A percentile compares a stretch with the other conserved stretches of the same genome.
These are phyloP conservation scores for Agrochola lota DNA, from an alignment of 2,888 invertebrate species.

Conservation along the genomic window DNA sequence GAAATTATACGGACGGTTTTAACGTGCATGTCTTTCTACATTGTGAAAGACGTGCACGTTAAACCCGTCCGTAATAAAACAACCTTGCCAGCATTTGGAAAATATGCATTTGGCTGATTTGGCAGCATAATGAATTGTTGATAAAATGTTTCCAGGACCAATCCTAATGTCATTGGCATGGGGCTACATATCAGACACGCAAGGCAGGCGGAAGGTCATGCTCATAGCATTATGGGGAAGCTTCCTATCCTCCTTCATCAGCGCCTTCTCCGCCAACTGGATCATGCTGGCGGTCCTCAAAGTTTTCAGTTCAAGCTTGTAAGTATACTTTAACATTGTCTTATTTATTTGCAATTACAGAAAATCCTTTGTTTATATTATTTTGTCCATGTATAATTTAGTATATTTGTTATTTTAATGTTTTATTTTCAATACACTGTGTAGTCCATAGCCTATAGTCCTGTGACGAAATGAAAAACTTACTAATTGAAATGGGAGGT, in stretches of 20 bases:
- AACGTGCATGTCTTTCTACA: no score
- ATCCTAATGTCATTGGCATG: constrained; percentile 74
- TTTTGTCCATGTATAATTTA: not conserved
- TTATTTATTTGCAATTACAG: not conserved
- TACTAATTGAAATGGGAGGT: no score
- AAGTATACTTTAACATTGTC: not conserved
- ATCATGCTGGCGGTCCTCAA: constrained; percentile 72
- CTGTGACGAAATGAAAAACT: no score
- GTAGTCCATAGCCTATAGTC: no score
- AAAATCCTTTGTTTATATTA: not conserved
- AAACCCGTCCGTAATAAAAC: no score
- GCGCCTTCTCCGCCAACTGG: constrained; percentile 76
- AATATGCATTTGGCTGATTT: not conserved
- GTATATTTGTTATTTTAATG: not conserved
- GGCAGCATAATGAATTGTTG: not conserved
- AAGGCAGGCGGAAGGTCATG: constrained; percentile 70
- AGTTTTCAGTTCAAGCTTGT: constrained; percentile 72
- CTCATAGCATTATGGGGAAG: constrained; percentile 67
- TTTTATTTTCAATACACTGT: not conserved
- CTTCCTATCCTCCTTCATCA: constrained; percentile 66
- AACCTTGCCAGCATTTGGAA: not conserved
- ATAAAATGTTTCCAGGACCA: constrained; percentile 67
- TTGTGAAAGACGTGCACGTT: no score
- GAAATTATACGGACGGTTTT: no score
- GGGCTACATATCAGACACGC: constrained; percentile 78